These are phyloP conservation scores for Heliothis peltigera DNA, from an alignment of 2,888 invertebrate genomes.

Conservation along the genomic window DNA sequence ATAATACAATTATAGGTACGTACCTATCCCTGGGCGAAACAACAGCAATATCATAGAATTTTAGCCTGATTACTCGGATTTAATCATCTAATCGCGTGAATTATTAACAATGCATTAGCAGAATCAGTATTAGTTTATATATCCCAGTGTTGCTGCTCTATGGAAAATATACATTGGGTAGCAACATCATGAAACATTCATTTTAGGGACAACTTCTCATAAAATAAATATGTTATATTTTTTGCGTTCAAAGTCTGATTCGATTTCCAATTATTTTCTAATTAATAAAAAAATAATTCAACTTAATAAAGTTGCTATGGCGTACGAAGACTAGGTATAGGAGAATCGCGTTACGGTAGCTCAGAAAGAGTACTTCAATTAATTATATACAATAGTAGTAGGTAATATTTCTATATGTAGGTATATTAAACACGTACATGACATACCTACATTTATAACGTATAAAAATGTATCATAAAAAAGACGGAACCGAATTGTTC, in stretches of 20 bases:
- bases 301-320: no score
- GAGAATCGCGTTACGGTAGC: no score
- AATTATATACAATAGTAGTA: no score
- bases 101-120: conserved; percentile 39
- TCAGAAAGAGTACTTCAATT: no score
- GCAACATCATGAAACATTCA: no score
- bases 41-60: conserved; percentile 15
- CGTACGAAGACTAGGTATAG: no score
- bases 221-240: no score
- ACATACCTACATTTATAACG: not conserved
- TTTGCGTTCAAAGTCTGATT: not conserved
- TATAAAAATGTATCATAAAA: not conserved
- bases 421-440: not conserved
- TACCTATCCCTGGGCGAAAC: not conserved
- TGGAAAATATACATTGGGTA: not conserved
- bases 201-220: no score
- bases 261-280: not conserved
- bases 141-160: not conserved
- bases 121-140: conserved; percentile 30
- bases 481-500: not conserved
- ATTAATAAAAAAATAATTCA: no score
- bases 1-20: not conserved
- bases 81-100: conserved; percentile 29
- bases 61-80: conserved; percentile 23
- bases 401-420: no score